Conservation (phyloP, 2,888 invertebrate species). For the Drosophila percnosoma region DNA sequence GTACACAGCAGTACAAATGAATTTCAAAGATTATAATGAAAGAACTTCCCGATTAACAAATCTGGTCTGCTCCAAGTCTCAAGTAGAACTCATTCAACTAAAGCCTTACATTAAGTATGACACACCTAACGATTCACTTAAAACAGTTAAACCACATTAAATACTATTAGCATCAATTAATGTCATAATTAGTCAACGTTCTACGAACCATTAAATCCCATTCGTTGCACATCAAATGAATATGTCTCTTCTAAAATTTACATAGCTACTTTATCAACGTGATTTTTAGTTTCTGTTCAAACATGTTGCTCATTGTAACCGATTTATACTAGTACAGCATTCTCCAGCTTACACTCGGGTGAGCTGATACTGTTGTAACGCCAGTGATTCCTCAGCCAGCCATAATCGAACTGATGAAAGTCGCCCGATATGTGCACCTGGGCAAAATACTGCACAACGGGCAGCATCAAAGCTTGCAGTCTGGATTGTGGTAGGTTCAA, state of each 20-base stretch:
- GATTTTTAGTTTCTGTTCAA: background rate
- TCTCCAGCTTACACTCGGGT: constrained; percentile 87
- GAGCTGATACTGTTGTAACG: constrained; percentile 86
- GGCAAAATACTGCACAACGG: constrained; percentile 90
- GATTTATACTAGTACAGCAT: constrained; percentile 75
- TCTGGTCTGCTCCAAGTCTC: background rate
- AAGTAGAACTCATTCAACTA: background rate
- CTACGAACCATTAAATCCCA: background rate
- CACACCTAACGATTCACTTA: background rate
- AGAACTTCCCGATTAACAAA: constrained; percentile 52
- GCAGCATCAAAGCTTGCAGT: constrained; percentile 82
- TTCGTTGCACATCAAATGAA: background rate
- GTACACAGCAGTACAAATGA: background rate
- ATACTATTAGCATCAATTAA: background rate
- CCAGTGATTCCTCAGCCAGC: constrained; percentile 85
- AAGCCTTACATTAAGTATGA: background rate
- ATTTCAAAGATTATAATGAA: background rate
- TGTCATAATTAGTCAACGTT: background rate
- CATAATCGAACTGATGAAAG: constrained; percentile 88
- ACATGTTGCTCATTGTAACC: background rate
- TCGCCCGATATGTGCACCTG: constrained; percentile 87
- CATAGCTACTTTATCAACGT: background rate
- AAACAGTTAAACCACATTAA: background rate
- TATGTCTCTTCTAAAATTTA: background rate
- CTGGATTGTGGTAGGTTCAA: too few relatives aligned